Evolutionary conservation across 2,888 invertebrate species (phyloP), one percentile per base, ranked within the genome.

Genomic region (Watsonalla binaria): DNA sequence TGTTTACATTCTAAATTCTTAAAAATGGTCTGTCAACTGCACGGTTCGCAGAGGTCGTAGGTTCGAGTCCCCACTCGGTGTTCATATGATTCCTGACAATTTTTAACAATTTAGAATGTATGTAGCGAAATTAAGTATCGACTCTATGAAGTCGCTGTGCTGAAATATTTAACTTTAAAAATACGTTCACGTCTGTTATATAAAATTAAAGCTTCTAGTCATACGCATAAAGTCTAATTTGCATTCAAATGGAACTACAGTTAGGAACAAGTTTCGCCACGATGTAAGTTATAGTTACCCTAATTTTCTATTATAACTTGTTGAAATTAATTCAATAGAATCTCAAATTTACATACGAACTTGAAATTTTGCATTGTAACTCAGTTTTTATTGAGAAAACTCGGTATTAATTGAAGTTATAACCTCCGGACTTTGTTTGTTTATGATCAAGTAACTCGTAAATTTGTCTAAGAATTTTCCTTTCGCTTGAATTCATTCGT

Each of bases 391-490:
- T 59, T 46, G 48, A 51, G 37, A 42, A 53, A 63, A 68, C 55
- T 62, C 57, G 34, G 55, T 49, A 58, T 56, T 66, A 68, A 72
- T 66, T 62, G 63, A 51, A 58, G 54, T 56, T 54, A 59, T 54
- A 63, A 62, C 55, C 49, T 57, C 54, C 51, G 45, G 51, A 56
- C 55, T 61, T 61, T 55, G 61, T 61, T 60, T 70, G 63, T 68
- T 66, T 62, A 57, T 55, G 47, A 58, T 35, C 6, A 15, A 54
- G 59, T 51, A 66, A 64, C 65, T 68, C 61, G 54, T 57, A 47
- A 65, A 65, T 59, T 62, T 66, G 67, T 68, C 63, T 63, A 58
- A 63, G 62, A 73, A 70, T 66, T 67, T 66, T 59, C 58, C 65
- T 67, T 66, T 59, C 58, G 56, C 53, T 42, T 8, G 37, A 59